Evolutionary conservation across 2,113 vertebrate species (phyloP), one percentile per base, ranked within the genome.

Genomic region (Pluvialis apricaria): DNA sequence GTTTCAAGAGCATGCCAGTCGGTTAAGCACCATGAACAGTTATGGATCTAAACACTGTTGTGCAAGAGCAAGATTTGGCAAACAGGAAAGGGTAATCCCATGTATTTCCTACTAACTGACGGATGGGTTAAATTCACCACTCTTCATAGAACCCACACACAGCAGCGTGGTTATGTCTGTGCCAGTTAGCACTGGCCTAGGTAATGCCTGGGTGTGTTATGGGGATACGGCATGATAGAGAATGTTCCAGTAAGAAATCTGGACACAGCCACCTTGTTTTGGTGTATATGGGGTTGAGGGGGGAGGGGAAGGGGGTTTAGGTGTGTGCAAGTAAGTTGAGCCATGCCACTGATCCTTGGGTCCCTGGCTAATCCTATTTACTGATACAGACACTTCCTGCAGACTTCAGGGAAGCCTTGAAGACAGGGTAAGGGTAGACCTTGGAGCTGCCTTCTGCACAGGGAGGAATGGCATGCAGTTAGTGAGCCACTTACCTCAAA

Each of bases 261-360:
- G 58, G 29, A 45, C 18, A 45, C 22, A 45, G 32, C 1, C 52
- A 34, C 16, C 20, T 57, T 68, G 21, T 54, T 86, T 58, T 24
- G 14, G 5, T 66, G 24, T 36, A 4, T 13, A 13, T 8, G 3
- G 24, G 7, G 3, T 7, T 64, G 26, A 13, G 20, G 11, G 1
- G 6, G 12, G 5, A 11, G 20, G 18, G 6, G 11, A 52, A 61
- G 15, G 52, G 11, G 2, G 3, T 65, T 90, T 54, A 70, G 19
- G 45, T 54, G 19, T 34, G 29, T 57, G 14, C 34, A 40, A 42
- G 12, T 51, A 86, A 72, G 17, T 54, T 72, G 10, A 52, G 38
- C 31, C n/a, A 64, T 79, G 29, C 22, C 15, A 21, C 32, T 55
- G 75, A 52, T 52, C 26, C 31, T 69, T 2, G 1, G 4, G 9